Percentiles rank a stretch among this genome's conserved stretches.
These are phyloP conservation scores for Triplophysa tibetana DNA, from an alignment of 2,113 vertebrate genomes.

Conservation along the genomic window DNA sequence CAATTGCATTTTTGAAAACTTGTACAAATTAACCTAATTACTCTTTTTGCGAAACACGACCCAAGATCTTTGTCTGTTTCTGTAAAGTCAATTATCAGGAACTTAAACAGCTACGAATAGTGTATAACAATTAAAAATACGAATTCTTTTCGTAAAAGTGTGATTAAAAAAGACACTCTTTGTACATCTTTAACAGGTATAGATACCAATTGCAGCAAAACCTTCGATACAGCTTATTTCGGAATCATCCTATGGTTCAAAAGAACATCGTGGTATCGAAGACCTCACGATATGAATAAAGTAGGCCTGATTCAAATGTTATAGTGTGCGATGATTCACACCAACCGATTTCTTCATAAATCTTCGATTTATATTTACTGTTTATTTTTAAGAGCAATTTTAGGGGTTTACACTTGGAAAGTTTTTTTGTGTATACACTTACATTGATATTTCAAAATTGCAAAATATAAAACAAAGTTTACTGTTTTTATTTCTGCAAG, in stretches of 20 bases:
- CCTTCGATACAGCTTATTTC: background rate
- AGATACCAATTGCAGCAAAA: background rate
- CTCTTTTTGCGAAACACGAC: background rate
- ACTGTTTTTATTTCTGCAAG: slow-evolving; percentile 27
- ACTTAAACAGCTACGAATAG: background rate
- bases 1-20: no score
- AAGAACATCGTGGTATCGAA: no score
- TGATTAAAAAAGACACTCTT: background rate
- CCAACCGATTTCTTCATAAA: no score
- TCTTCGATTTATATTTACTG: no score
- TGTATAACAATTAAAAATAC: background rate
- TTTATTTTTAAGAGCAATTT: no score
- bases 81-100: background rate
- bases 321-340: background rate
- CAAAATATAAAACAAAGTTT: slow-evolving; percentile 1
- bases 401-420: no score
- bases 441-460: background rate
- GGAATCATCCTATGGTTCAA: background rate
- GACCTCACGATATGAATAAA: no score
- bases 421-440: background rate
- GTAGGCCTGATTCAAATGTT: background rate
- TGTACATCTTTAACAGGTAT: background rate
- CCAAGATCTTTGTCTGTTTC: background rate
- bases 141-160: background rate
- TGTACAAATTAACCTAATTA: no score